Evolutionary conservation across 1,140 invertebrate species (phyloP).

Genomic region (Phenacoccus solenopsis): DNA sequence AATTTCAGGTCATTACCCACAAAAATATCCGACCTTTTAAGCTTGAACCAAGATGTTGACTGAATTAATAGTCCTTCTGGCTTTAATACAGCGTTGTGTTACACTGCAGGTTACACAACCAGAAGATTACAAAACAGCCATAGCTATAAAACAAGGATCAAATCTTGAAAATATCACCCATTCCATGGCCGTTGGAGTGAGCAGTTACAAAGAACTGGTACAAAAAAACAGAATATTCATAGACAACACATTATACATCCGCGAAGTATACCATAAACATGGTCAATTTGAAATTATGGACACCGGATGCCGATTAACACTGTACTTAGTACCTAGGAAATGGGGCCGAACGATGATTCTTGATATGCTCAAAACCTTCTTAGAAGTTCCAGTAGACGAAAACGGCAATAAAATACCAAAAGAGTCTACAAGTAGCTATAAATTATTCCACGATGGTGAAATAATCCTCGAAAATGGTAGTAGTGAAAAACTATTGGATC

Average conservation of each 20-base stretch:
- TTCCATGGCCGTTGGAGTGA: not conserved
- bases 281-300: too few species aligned
- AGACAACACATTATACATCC: not conserved
- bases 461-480: not conserved
- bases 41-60: too few species aligned
- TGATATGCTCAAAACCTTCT: slow-evolving; percentile 5
- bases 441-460: not conserved
- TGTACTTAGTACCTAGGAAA: not conserved
- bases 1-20: too few species aligned
- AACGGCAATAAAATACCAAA: not conserved
- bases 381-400: not conserved
- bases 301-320: not conserved
- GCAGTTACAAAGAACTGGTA: not conserved
- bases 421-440: not conserved
- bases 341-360: not conserved
- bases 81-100: too few species aligned
- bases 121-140: too few species aligned
- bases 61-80: too few species aligned
- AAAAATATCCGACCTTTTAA: too few species aligned
- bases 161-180: too few species aligned
- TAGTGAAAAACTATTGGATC: not conserved
- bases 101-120: too few species aligned
- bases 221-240: not conserved
- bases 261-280: not conserved
- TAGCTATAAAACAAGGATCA: too few species aligned